These are phyloP conservation scores for Lochmaea capreae DNA, from an alignment of 2,888 invertebrate species.

Conservation along the genomic window DNA sequence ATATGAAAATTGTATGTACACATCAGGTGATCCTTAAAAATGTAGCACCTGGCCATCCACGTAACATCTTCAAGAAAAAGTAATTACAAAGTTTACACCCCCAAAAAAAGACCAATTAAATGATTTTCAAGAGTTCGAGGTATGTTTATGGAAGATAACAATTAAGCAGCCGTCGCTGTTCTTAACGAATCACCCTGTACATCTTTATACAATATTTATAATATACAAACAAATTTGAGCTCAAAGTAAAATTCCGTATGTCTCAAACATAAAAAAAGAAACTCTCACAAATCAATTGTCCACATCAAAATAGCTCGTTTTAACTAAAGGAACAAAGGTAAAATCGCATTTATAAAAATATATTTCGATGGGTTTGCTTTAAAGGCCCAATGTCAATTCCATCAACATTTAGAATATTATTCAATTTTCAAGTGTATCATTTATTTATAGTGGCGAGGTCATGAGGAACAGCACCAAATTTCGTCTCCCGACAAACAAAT, in stretches of 20 bases:
- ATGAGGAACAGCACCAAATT: no score
- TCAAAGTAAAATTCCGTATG: slow-evolving; percentile 1
- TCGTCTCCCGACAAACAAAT: no score
- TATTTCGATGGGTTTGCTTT: background rate
- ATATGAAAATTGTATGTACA: slow-evolving; percentile 7
- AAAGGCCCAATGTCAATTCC: background rate
- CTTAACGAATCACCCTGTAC: slow-evolving; percentile 4
- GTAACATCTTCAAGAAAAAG: background rate
- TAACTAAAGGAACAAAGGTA: background rate
- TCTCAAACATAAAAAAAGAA: slow-evolving; percentile 1
- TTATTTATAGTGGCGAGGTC: no score
- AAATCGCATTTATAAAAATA: background rate
- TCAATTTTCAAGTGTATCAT: no score
- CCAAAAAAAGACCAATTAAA: background rate
- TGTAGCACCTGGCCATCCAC: background rate
- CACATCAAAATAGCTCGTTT: background rate
- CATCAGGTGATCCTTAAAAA: background rate
- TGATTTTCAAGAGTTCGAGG: background rate
- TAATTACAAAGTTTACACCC: background rate
- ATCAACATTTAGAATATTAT: no score
- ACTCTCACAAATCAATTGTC: background rate
- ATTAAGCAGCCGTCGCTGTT: background rate
- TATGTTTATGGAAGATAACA: background rate
- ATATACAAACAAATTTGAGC: background rate
- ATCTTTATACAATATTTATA: slow-evolving; percentile 8